phyloP scores from a whole-genome alignment of 2,888 invertebrate genomes.

The Amiota minor region DNA sequence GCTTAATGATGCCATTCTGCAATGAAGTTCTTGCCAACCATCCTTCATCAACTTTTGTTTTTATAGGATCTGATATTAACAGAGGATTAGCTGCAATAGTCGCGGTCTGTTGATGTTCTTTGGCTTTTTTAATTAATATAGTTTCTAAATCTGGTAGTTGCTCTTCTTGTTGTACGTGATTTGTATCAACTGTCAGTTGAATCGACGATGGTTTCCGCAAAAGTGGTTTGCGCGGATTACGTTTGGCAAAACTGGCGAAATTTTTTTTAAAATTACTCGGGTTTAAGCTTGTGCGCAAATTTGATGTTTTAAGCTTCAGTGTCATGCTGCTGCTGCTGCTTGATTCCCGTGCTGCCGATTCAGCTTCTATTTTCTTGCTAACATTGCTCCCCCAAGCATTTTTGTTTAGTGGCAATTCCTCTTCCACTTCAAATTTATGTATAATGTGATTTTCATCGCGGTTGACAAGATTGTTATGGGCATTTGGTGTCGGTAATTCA shows the following conservation, averaged over 20 bases:
- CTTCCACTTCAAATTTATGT: slow-evolving; percentile 66
- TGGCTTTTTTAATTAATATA: slow-evolving; percentile 68
- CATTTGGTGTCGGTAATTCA: slow-evolving; percentile 50
- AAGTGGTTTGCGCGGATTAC: slow-evolving; percentile 84
- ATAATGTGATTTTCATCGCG: slow-evolving; percentile 57
- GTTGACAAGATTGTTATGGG: slow-evolving; percentile 51
- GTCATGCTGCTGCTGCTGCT: slow-evolving; percentile 8
- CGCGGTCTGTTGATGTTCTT: slow-evolving; percentile 58
- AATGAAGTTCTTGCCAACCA: slow-evolving; percentile 75
- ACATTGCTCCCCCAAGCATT: slow-evolving; percentile 75
- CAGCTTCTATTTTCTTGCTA: slow-evolving; percentile 57
- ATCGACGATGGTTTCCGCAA: slow-evolving; percentile 59
- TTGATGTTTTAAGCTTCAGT: slow-evolving; percentile 50
- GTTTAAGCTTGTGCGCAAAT: slow-evolving; percentile 77
- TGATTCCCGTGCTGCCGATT: background rate
- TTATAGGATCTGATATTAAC: slow-evolving; percentile 44
- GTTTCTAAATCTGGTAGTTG: slow-evolving; percentile 72
- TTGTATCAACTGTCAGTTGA: slow-evolving; percentile 35
- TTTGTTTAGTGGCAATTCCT: slow-evolving; percentile 66
- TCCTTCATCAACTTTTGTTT: slow-evolving; percentile 73
- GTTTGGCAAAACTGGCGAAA: slow-evolving; percentile 77
- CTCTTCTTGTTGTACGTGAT: slow-evolving; percentile 45
- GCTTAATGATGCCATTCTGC: slow-evolving; percentile 38
- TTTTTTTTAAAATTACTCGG: slow-evolving; percentile 74
- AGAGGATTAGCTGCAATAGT: slow-evolving; percentile 49